A percentile compares a stretch with the other conserved stretches of the same genome.
Evolutionary conservation across 2,797 vertebrate species (phyloP).

Genomic region (Periparus ater): DNA sequence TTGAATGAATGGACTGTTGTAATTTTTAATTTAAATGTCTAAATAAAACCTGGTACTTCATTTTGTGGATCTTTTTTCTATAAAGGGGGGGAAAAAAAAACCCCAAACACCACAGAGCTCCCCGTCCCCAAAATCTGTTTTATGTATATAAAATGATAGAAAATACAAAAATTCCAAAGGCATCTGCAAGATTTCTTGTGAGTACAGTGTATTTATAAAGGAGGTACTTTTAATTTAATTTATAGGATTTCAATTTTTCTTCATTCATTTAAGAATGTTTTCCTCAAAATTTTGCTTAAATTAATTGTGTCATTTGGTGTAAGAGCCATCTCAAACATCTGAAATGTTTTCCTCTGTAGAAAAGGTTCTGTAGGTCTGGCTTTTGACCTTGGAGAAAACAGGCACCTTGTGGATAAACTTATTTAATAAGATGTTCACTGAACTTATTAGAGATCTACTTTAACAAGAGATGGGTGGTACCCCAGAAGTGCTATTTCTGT

Average conservation of each 20-base stretch:
- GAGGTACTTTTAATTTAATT: background rate
- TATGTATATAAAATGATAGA: background rate
- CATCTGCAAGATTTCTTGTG: background rate
- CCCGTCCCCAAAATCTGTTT: rapidly evolving
- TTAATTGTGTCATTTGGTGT: background rate
- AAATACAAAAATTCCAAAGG: background rate
- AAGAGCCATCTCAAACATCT: background rate
- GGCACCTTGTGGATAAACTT: background rate
- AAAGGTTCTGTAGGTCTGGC: background rate
- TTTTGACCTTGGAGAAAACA: background rate
- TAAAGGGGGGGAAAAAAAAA: background rate
- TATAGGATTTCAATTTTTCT: background rate
- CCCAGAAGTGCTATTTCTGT: background rate
- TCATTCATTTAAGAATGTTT: background rate
- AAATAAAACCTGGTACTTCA: background rate
- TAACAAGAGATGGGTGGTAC: background rate
- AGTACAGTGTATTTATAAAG: background rate
- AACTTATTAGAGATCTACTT: background rate
- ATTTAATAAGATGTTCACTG: background rate
- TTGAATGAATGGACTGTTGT: background rate
- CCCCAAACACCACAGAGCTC: rapidly evolving
- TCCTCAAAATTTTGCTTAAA: background rate
- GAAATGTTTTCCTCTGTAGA: background rate
- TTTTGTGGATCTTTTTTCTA: background rate
- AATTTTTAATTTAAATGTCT: background rate